These are phyloP conservation scores for Patella pellucida DNA, from an alignment of 2,888 invertebrate species.

Conservation along the genomic window DNA sequence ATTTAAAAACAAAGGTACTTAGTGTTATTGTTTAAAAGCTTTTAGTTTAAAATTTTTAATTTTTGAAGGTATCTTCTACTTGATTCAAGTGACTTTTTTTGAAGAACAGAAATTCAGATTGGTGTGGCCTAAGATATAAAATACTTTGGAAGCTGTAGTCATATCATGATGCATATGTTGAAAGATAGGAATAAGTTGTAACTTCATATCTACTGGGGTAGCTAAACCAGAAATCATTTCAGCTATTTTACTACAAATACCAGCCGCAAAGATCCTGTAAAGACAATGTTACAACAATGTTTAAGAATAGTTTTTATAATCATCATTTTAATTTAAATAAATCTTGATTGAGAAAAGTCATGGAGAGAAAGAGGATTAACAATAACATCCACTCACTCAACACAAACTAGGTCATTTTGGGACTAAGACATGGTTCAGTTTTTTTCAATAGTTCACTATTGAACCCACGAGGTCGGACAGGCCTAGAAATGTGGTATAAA, in stretches of 20 bases:
- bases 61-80: no score
- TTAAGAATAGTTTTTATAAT: not conserved
- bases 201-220: conserved; percentile 91
- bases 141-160: conserved; percentile 81
- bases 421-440: no score
- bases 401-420: no score
- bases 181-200: conserved; percentile 89
- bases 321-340: not conserved
- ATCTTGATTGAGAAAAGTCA: not conserved
- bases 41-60: no score
- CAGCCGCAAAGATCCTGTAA: conserved; percentile 90
- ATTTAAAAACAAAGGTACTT: no score
- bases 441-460: no score
- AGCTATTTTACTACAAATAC: conserved; percentile 94
- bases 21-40: no score
- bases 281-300: not conserved
- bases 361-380: no score
- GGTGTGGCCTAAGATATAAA: not conserved
- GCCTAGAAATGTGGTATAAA: no score
- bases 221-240: conserved; percentile 95
- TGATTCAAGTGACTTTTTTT: no score
- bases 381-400: no score
- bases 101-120: not conserved
- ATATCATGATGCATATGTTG: conserved; percentile 92
- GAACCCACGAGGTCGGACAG: no score